These are phyloP conservation scores for Meloe dianella DNA, from an alignment of 2,888 invertebrate genomes.

Conservation along the genomic window DNA sequence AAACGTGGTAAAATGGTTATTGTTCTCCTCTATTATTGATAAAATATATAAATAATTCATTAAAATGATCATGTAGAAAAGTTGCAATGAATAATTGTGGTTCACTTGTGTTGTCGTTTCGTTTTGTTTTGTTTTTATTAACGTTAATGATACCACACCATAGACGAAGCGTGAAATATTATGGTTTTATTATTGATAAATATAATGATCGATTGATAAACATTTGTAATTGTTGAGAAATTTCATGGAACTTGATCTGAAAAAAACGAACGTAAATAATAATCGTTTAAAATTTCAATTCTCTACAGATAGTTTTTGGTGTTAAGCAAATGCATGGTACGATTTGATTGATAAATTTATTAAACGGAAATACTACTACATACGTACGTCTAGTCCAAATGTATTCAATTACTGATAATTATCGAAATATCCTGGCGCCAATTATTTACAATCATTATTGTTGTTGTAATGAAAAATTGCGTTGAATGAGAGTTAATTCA, in stretches of 20 bases:
- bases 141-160: not conserved
- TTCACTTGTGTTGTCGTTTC: not conserved
- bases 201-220: too few species aligned
- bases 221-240: not conserved
- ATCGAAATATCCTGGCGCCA: slow-evolving; percentile 25
- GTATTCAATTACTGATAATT: slow-evolving; percentile 3
- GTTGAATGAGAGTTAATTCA: slow-evolving; percentile 8
- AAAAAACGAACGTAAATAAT: too few species aligned
- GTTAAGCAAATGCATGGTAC: slow-evolving; percentile 40
- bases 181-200: not conserved
- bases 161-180: not conserved
- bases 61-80: not conserved
- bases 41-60: not conserved
- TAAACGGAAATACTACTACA: not conserved
- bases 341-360: slow-evolving; percentile 21
- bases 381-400: not conserved
- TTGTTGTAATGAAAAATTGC: slow-evolving; percentile 15
- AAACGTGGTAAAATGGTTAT: slow-evolving; percentile 30
- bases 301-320: slow-evolving; percentile 20
- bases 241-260: not conserved
- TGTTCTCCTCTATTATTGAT: too few species aligned
- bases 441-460: slow-evolving; percentile 12
- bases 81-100: not conserved
- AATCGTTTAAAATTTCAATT: not conserved
- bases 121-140: not conserved